Evolutionary conservation across 2,888 invertebrate species (phyloP).

Genomic region (Drosophila meridiana): DNA sequence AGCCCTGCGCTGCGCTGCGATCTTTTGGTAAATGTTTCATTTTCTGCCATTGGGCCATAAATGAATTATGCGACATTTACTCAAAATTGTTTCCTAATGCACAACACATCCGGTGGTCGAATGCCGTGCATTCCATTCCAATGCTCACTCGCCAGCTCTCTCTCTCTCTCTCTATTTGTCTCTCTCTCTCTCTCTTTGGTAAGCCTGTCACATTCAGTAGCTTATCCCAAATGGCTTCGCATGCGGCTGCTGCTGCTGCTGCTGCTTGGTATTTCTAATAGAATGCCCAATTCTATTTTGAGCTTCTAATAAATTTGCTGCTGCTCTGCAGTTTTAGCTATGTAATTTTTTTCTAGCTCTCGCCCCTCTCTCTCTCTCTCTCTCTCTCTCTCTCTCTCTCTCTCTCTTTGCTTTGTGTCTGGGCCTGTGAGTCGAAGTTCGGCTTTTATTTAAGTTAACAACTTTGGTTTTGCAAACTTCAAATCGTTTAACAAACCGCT

Average conservation of each 20-base stretch:
- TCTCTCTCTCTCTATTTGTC: not conserved
- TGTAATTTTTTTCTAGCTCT: slow-evolving; percentile 37
- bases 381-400: slow-evolving; percentile 5
- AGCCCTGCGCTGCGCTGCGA: slow-evolving; percentile 10
- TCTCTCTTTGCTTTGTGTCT: slow-evolving; percentile 19
- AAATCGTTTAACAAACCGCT: slow-evolving; percentile 76
- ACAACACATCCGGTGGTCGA: slow-evolving; percentile 65
- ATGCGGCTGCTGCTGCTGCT: slow-evolving; percentile 30
- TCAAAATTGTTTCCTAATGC: slow-evolving; percentile 79
- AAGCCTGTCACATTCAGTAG: slow-evolving; percentile 35
- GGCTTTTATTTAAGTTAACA: slow-evolving; percentile 62
- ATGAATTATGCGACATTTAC: slow-evolving; percentile 84
- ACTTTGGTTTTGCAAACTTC: slow-evolving; percentile 67
- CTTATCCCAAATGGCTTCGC: slow-evolving; percentile 30
- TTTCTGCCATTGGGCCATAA: slow-evolving; percentile 66
- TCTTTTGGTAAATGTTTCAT: slow-evolving; percentile 21
- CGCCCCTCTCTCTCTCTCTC: not conserved
- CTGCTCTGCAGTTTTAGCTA: slow-evolving; percentile 51
- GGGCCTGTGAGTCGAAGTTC: slow-evolving; percentile 48
- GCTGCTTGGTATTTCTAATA: slow-evolving; percentile 54
- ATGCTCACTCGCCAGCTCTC: not conserved
- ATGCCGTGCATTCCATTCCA: slow-evolving; percentile 14
- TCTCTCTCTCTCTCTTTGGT: not conserved
- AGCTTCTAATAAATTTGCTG: slow-evolving; percentile 71
- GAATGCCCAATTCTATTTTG: slow-evolving; percentile 64